These are phyloP conservation scores for Carapus acus DNA, from an alignment of 2,797 vertebrate genomes.

Conservation along the genomic window DNA sequence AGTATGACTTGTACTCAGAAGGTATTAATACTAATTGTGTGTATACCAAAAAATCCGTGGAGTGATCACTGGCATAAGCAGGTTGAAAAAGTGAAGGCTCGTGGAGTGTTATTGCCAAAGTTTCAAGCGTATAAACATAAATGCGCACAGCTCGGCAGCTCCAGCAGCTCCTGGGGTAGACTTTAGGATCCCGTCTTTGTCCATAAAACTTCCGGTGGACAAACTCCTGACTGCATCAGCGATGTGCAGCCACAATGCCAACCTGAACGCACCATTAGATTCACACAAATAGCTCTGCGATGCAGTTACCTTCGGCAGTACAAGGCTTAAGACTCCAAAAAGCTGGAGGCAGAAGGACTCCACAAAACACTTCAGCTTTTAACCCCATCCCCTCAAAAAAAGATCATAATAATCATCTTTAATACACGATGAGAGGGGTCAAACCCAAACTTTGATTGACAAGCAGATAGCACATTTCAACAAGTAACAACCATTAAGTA, in stretches of 20 bases:
- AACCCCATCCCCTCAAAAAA: too few species aligned
- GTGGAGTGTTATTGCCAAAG: background rate
- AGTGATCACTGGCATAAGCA: background rate
- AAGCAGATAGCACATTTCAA: too few species aligned
- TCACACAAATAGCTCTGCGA: background rate
- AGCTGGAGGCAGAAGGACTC: background rate
- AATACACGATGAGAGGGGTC: too few species aligned
- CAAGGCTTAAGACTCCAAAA: background rate
- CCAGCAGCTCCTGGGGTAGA: conserved; percentile 3
- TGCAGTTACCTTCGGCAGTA: background rate
- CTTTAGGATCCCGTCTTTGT: conserved; percentile 10
- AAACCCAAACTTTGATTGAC: too few species aligned
- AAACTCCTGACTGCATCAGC: background rate
- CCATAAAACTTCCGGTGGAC: conserved; percentile 6
- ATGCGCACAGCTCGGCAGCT: background rate
- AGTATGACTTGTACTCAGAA: too few species aligned
- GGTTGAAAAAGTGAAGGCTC: background rate
- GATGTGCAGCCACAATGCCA: conserved; percentile 6
- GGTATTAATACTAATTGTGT: too few species aligned
- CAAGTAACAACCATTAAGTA: too few species aligned
- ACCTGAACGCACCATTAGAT: background rate
- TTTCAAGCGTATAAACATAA: background rate
- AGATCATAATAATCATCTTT: too few species aligned
- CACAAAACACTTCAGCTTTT: too few species aligned
- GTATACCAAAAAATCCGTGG: too few species aligned